Base-by-base conservation (phyloP, 2,888 invertebrate genomes). In the Ommatoiulus sabulosus region DNA sequence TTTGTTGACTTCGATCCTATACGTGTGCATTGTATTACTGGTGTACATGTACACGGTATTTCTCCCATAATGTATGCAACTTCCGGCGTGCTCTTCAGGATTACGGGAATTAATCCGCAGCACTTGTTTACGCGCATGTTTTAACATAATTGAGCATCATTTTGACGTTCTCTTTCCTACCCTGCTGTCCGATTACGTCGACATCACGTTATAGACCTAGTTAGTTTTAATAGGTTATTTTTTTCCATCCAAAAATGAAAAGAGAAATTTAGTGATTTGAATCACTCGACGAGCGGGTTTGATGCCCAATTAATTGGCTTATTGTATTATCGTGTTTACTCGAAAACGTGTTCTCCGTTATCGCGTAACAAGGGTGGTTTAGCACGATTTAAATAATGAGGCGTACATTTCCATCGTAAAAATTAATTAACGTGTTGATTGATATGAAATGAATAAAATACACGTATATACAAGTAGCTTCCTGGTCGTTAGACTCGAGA, bases 311-410 rank as follows among this genome's bases (percentile, higher is more conserved):
- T 80, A 80, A 80, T 72, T 24, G 15, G 24, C 35, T 10, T 35
- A 35, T 35, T 35, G 80, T 35, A 12, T 35, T 35, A 35, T 80
- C 80, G 24, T 80, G 80, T 35, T 80, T 15, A 80, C 24, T 35
- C 12, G 80, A 35, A 80, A 80, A 80, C 80, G 80, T 80, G 80
- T 80, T 80, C 35, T 35, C 80, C 12, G 35, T 35, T 80, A 80
- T 80, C 80, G 24, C 10, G 1, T 80, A 24, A 80, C 80, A 80
- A 80, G 35, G 80, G 10, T 80, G 80, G 35, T 35, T 80, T 35
- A 80, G 35, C 80, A 80, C 80, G 80, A 80, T 35, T 80, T 80
- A 24, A 80, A 80, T 80, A 80, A 80, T 35, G 80, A 80, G 80
- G 35, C 80, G 80, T 80, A 24, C 80, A 35, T 80, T 80, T 80